These are phyloP conservation scores for Dugesia japonica DNA, from an alignment of 2,888 invertebrate genomes.

Conservation along the genomic window DNA sequence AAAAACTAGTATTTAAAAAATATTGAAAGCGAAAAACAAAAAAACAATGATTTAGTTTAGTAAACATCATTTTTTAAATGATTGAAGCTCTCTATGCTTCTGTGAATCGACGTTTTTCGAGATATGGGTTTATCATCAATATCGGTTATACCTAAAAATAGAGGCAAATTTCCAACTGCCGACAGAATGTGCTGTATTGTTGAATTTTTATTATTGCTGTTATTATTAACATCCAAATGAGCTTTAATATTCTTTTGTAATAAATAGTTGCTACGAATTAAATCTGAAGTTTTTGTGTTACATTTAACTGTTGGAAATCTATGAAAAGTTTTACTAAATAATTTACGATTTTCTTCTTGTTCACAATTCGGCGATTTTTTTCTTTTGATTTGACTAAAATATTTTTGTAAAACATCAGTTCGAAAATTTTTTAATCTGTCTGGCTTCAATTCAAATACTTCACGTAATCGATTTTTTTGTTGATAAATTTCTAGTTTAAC, in stretches of 20 bases:
- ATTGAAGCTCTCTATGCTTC: not conserved
- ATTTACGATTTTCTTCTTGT: not conserved
- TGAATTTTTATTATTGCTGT: not conserved
- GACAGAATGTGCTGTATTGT: not conserved
- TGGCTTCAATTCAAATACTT: not conserved
- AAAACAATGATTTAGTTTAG: conserved; percentile 13
- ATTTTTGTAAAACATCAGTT: not conserved
- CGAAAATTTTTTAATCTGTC: not conserved
- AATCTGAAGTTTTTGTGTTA: not conserved
- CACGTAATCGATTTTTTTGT: not conserved
- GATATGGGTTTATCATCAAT: not conserved
- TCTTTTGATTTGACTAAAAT: not conserved
- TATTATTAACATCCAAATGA: not conserved
- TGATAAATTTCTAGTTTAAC: conserved; percentile 13
- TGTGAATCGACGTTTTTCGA: not conserved
- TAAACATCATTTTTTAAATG: not conserved
- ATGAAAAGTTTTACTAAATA: not conserved
- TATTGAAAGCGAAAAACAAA: conserved; percentile 13
- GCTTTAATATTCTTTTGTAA: not conserved
- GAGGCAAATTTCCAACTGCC: not conserved
- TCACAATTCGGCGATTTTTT: not conserved
- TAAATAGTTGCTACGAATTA: not conserved
- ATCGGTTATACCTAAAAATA: conserved; percentile 11
- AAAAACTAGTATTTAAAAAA: conserved; percentile 11
- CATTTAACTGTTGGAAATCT: not conserved